A percentile compares a stretch with the other conserved stretches of the same genome.
Evolutionary conservation across 1,140 invertebrate genomes (phyloP).

Genomic region (Penaeus japonicus): DNA sequence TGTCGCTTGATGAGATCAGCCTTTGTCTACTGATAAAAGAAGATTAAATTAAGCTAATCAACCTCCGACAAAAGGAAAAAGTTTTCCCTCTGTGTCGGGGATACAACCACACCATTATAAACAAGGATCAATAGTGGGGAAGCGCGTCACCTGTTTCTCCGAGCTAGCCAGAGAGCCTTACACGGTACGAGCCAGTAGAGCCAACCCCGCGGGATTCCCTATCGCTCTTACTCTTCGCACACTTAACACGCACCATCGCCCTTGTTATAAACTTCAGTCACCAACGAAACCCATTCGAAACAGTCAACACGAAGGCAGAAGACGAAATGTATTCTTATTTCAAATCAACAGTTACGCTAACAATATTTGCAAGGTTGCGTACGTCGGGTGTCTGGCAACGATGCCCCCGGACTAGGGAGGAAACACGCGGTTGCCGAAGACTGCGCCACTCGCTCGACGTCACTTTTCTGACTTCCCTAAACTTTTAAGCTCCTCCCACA

Average conservation of each 20-base stretch:
- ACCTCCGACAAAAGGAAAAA: background rate
- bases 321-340: no score
- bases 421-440: slow-evolving; percentile 37
- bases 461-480: background rate
- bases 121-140: slow-evolving; percentile 9
- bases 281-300: background rate
- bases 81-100: background rate
- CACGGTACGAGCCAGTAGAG: background rate
- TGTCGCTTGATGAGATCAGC: no score
- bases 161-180: slow-evolving; percentile 29
- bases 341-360: background rate
- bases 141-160: slow-evolving; percentile 39
- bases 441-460: background rate
- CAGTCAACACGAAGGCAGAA: background rate
- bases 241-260: background rate
- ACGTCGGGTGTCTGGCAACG: background rate
- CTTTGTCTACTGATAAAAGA: no score
- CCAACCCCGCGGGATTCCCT: background rate
- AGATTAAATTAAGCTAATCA: background rate
- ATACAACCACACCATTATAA: background rate
- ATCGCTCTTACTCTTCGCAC: background rate
- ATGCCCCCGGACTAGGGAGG: background rate
- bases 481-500: background rate
- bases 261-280: background rate
- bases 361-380: no score